phyloP scores from a whole-genome alignment of 2,888 invertebrate species.

The Caenorhabditis afra region DNA sequence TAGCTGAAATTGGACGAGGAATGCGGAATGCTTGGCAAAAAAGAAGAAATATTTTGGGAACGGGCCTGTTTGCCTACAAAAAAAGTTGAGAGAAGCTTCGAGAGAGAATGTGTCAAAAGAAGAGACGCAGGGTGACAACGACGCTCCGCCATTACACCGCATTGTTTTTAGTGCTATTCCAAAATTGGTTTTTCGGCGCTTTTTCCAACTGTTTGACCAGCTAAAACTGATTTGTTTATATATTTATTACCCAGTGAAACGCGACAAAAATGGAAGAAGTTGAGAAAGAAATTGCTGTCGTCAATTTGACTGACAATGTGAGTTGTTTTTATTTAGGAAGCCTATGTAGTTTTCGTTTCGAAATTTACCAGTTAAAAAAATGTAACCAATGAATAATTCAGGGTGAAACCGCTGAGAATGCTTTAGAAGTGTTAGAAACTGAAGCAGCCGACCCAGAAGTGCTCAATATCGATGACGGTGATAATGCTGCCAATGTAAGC shows the following conservation, averaged over 20 bases:
- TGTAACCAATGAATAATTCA: background rate
- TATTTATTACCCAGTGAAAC: background rate
- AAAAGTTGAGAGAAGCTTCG: background rate
- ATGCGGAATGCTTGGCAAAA: too few relatives aligned
- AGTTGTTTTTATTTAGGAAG: slow-evolving; percentile 18
- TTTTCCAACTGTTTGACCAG: background rate
- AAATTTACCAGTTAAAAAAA: background rate
- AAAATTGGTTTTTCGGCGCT: slow-evolving; percentile 1
- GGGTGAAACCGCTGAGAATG: background rate
- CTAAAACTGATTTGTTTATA: background rate
- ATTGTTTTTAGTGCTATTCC: slow-evolving; percentile 13
- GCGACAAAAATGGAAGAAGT: slow-evolving; percentile 23
- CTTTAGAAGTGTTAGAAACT: background rate
- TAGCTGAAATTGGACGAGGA: too few relatives aligned
- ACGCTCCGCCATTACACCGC: slow-evolving; percentile 20
- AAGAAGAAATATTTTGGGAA: slow-evolving; percentile 19
- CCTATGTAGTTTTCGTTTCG: background rate
- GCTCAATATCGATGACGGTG: background rate
- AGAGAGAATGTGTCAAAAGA: slow-evolving; percentile 1
- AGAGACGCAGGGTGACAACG: slow-evolving; percentile 33
- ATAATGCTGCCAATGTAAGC: slow-evolving; percentile 19
- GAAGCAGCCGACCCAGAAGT: background rate
- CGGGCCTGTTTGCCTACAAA: background rate
- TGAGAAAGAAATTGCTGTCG: slow-evolving; percentile 4
- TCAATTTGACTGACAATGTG: slow-evolving; percentile 32